These are phyloP conservation scores for Drosophila yooni DNA, from an alignment of 2,888 invertebrate genomes.

Conservation along the genomic window DNA sequence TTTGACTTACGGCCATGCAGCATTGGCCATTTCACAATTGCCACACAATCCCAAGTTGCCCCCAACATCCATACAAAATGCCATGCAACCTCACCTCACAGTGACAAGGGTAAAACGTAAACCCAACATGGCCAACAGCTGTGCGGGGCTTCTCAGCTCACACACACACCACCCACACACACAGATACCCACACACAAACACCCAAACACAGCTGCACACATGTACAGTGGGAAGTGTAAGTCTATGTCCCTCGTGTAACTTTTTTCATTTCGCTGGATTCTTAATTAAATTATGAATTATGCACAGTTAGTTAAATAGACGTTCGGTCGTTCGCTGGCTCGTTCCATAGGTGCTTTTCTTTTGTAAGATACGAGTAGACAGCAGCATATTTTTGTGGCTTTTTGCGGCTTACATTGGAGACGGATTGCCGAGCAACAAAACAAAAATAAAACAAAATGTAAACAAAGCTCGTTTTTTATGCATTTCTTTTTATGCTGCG, in stretches of 20 bases:
- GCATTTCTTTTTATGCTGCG: constrained; percentile 59
- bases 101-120: constrained; percentile 63
- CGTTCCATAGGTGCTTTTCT: constrained; percentile 17
- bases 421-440: constrained; percentile 62
- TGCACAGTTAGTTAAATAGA: constrained; percentile 84
- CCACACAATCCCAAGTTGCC: constrained; percentile 19
- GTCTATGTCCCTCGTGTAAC: constrained; percentile 75
- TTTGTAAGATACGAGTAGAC: constrained; percentile 38
- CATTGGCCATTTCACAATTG: constrained; percentile 59
- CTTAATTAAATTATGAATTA: constrained; percentile 84
- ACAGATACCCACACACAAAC: constrained; percentile 1
- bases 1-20: constrained; percentile 65
- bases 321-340: constrained; percentile 44
- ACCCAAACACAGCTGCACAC: constrained; percentile 10
- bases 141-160: constrained; percentile 67
- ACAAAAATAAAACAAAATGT: constrained; percentile 41
- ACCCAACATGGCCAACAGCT: constrained; percentile 65
- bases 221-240: constrained; percentile 20
- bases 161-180: constrained; percentile 8
- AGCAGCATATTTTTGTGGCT: constrained; percentile 35
- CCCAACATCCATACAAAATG: neutral
- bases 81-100: constrained; percentile 29
- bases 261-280: constrained; percentile 83
- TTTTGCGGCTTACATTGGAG: constrained; percentile 74
- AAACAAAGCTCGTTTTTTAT: constrained; percentile 62